These are phyloP conservation scores for Chrysemys picta DNA, from an alignment of 2,113 vertebrate species.

Conservation along the genomic window DNA sequence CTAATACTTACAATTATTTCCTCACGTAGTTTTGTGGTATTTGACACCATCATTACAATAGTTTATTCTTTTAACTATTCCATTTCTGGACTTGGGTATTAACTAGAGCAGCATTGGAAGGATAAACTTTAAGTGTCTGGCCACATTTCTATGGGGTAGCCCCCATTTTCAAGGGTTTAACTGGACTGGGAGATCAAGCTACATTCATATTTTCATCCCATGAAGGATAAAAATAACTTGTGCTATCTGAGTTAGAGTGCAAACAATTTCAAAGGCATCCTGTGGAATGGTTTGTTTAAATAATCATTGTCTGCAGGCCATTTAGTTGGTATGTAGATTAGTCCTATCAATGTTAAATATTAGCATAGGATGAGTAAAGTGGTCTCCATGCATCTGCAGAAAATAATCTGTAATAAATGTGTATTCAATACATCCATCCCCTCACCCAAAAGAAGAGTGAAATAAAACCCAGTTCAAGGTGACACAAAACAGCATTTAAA, in stretches of 20 bases:
- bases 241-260: neutral
- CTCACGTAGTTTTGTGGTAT: fast-evolving
- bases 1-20: neutral
- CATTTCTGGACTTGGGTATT: neutral
- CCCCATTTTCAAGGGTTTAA: neutral
- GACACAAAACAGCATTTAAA: neutral
- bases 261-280: neutral
- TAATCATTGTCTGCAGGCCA: neutral
- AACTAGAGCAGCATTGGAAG: neutral
- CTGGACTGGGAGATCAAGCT: too few relatives aligned
- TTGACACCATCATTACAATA: neutral
- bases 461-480: neutral
- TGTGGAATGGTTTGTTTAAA: neutral
- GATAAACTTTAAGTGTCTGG: neutral
- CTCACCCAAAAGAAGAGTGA: neutral
- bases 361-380: neutral
- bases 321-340: neutral
- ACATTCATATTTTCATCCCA: neutral
- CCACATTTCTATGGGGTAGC: neutral
- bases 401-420: neutral
- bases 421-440: neutral
- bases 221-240: neutral
- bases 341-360: neutral
- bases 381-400: neutral
- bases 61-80: fast-evolving